Evolutionary conservation across 2,113 vertebrate genomes (phyloP).

Genomic region (Elephantulus edwardii): DNA sequence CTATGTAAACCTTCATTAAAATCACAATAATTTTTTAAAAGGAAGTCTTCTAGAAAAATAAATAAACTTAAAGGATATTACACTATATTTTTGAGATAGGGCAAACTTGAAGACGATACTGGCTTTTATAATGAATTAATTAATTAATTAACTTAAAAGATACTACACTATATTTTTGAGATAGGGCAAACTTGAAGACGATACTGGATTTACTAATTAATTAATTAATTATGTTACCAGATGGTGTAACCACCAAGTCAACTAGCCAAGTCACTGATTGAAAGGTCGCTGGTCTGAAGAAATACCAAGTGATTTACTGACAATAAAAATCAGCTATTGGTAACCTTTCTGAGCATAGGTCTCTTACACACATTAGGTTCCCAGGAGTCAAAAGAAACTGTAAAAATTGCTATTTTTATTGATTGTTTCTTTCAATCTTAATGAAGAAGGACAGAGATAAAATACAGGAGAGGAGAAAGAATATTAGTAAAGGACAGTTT

Average conservation of each 20-base stretch:
- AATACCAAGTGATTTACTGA: neutral
- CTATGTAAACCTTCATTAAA: no score
- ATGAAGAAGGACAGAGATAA: neutral
- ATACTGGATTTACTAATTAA: neutral
- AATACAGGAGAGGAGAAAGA: neutral
- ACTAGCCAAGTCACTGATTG: neutral
- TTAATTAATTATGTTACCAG: neutral
- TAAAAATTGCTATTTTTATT: neutral
- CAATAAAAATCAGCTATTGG: neutral
- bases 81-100: no score
- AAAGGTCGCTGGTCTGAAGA: neutral
- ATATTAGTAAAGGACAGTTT: neutral
- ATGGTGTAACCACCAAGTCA: neutral
- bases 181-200: neutral
- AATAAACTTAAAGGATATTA: no score
- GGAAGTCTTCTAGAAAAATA: no score
- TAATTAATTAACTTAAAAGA: no score
- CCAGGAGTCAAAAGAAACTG: neutral
- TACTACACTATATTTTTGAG: no score
- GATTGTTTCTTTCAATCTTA: neutral
- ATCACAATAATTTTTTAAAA: no score
- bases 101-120: no score
- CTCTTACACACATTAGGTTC: neutral
- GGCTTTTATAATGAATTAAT: no score
- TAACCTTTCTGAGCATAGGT: neutral